Percentiles rank a stretch among this genome's conserved stretches.
Conservation (phyloP, 2,113 vertebrate genomes). For the Tachycineta bicolor region DNA sequence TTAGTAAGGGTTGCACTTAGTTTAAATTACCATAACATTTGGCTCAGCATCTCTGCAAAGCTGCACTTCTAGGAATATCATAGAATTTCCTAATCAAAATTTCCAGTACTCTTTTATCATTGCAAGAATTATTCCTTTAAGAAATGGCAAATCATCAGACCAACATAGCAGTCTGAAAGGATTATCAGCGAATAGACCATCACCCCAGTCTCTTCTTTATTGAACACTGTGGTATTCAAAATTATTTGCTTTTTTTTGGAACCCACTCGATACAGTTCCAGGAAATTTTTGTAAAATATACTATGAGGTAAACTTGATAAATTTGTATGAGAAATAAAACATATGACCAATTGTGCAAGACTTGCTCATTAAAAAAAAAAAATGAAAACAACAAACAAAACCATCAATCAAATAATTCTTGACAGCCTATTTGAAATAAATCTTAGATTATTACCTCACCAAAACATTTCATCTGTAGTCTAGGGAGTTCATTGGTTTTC, state of each 20-base stretch:
- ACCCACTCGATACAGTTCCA: not conserved
- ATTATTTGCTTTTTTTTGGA: not conserved
- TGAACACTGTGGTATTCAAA: not conserved
- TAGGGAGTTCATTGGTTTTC: not conserved
- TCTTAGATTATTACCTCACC: not conserved
- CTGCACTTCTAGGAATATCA: slow-evolving; percentile 19
- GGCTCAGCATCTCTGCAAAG: slow-evolving; percentile 13
- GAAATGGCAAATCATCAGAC: not conserved
- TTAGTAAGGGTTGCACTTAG: not conserved
- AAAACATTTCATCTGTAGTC: not conserved
- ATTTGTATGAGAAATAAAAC: not conserved
- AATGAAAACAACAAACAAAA: not conserved
- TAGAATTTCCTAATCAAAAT: not conserved
- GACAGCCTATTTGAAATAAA: not conserved
- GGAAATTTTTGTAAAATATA: not conserved
- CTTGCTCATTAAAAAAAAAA: not conserved
- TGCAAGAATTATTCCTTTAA: not conserved
- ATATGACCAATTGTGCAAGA: not conserved
- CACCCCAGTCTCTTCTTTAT: not conserved
- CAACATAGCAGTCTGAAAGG: not conserved
- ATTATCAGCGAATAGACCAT: not conserved
- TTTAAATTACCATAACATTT: slow-evolving; percentile 3
- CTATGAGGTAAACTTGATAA: not conserved
- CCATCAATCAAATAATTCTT: not conserved
- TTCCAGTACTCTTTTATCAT: not conserved